Evolutionary conservation across 1,140 invertebrate genomes (phyloP).

Genomic region (Trichonephila clavipes): DNA sequence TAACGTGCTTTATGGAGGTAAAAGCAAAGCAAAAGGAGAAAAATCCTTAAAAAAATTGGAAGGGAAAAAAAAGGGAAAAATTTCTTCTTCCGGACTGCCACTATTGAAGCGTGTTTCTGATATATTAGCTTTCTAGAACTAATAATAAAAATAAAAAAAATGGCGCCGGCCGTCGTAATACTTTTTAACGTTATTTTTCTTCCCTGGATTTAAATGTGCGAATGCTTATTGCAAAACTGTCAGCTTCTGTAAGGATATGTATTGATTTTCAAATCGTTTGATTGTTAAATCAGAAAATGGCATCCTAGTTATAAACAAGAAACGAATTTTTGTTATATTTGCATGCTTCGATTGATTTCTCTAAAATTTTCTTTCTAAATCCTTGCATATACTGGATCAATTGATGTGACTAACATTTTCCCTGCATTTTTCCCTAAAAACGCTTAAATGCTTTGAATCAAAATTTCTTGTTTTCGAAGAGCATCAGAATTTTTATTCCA

Average conservation of each 20-base stretch:
- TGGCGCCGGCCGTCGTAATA: background rate
- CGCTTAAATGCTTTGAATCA: too few relatives aligned
- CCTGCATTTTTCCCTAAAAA: too few relatives aligned
- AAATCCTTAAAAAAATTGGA: conserved; percentile 60
- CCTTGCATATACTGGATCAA: background rate
- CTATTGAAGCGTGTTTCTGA: conserved; percentile 71
- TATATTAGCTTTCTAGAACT: conserved; percentile 67
- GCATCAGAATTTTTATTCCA: too few relatives aligned
- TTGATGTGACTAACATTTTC: too few relatives aligned
- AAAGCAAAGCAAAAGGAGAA: conserved; percentile 49
- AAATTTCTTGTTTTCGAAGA: too few relatives aligned
- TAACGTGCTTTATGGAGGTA: conserved; percentile 68
- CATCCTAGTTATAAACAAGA: background rate
- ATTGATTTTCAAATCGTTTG: conserved; percentile 56
- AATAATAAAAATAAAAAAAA: conserved; percentile 65
- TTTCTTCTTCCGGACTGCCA: conserved; percentile 52
- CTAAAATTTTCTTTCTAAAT: background rate
- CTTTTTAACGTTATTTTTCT: conserved; percentile 63
- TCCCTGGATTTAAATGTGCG: conserved; percentile 46
- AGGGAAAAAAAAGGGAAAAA: conserved; percentile 30
- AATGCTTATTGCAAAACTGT: conserved; percentile 55
- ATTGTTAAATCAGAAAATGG: conserved; percentile 44
- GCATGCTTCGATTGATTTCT: background rate
- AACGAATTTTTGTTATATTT: background rate
- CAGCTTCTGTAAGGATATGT: conserved; percentile 15